Percentiles rank a stretch among this genome's conserved stretches.
Evolutionary conservation across 2,797 vertebrate species (phyloP).

Genomic region (Lutjanus campechanus): DNA sequence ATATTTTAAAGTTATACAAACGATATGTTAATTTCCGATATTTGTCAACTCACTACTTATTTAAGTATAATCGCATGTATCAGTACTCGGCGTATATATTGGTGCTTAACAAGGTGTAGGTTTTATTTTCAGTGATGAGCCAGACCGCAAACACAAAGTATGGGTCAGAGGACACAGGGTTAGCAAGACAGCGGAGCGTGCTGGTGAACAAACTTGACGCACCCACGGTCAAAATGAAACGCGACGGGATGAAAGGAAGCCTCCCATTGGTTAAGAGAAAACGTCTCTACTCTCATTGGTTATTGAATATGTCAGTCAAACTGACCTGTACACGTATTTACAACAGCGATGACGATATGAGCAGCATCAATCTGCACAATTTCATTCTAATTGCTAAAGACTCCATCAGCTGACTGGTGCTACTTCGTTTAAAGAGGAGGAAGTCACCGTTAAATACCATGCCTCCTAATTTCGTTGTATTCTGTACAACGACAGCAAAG

Average conservation of each 20-base stretch:
- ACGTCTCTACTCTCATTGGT: constrained; percentile 42
- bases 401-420: too few relatives aligned
- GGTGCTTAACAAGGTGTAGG: rapidly evolving
- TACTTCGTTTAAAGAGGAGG: background rate
- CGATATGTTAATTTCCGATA: rapidly evolving
- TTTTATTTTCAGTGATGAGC: background rate
- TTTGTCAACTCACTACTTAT: background rate
- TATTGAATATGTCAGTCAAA: constrained; percentile 53
- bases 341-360: background rate
- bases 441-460: background rate
- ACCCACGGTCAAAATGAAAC: constrained; percentile 26
- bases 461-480: too few relatives aligned
- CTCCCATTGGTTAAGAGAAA: constrained; percentile 64
- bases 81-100: background rate
- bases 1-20: background rate
- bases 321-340: constrained; percentile 49
- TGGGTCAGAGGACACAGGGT: background rate
- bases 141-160: background rate
- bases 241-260: constrained; percentile 46
- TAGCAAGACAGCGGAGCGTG: constrained; percentile 1
- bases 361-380: background rate
- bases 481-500: too few relatives aligned
- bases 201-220: constrained; percentile 26
- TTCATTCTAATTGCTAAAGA: background rate
- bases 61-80: too few relatives aligned